phyloP scores from a whole-genome alignment of 2,888 invertebrate genomes.

The Norana najaformis region DNA sequence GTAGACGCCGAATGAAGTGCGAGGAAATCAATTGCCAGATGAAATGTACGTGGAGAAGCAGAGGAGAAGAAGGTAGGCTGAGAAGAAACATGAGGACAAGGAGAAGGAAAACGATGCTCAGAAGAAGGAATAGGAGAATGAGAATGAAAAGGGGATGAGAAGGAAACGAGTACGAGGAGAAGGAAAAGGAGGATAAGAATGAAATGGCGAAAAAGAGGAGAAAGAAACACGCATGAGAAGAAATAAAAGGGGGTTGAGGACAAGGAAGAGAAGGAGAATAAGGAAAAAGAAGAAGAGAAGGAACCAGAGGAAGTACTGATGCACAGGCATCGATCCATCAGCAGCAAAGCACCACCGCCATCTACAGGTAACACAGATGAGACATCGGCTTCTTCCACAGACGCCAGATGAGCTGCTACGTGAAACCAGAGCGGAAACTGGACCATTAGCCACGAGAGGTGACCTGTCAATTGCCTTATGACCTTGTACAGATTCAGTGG shows the following conservation, averaged over 20 bases:
- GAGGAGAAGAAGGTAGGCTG: neutral
- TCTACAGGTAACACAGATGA: neutral
- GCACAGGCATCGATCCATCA: neutral
- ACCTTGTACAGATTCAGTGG: neutral
- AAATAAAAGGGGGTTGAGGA: too few relatives aligned
- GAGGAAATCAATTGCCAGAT: neutral
- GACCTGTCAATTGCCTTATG: neutral
- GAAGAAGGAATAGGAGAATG: too few relatives aligned
- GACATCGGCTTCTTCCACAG: neutral
- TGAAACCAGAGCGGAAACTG: neutral
- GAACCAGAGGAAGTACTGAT: neutral
- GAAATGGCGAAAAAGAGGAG: neutral
- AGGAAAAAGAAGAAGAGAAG: neutral
- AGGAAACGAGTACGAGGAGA: too few relatives aligned
- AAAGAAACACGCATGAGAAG: too few relatives aligned
- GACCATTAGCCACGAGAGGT: neutral
- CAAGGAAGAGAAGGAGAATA: neutral
- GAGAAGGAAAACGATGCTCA: too few relatives aligned
- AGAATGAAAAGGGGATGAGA: too few relatives aligned
- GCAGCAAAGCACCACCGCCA: neutral
- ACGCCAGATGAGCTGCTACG: neutral
- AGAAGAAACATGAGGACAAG: too few relatives aligned
- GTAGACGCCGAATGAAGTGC: neutral
- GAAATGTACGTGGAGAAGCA: neutral
- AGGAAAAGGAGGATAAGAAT: too few relatives aligned